phyloP scores from a whole-genome alignment of 2,888 invertebrate genomes.

The Cryptophagus acutangulus region DNA sequence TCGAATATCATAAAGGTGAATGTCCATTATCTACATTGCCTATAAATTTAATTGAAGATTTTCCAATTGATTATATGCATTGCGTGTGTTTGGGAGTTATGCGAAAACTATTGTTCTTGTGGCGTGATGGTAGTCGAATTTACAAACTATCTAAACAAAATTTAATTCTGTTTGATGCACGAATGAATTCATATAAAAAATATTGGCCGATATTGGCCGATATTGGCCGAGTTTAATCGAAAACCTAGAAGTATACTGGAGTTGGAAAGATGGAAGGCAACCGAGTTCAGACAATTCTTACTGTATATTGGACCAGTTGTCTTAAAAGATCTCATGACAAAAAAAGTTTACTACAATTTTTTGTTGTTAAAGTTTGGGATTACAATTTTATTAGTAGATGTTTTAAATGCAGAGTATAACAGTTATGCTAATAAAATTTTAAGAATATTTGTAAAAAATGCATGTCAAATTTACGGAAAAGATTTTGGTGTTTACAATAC shows the following conservation, averaged over 20 bases:
- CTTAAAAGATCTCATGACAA: conserved; percentile 17
- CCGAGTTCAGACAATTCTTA: conserved; percentile 27
- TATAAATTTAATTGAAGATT: conserved; percentile 19
- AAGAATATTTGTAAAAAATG: conserved; percentile 12
- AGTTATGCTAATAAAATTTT: conserved; percentile 20
- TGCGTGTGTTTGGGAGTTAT: conserved; percentile 25
- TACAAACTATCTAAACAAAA: conserved; percentile 15
- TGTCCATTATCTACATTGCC: conserved; percentile 17
- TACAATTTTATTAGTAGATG: conserved; percentile 18
- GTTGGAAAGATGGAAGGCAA: conserved; percentile 28
- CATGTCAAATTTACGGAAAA: conserved; percentile 15
- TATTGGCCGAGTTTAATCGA: conserved; percentile 27
- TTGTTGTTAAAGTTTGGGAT: conserved; percentile 23
- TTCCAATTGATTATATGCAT: conserved; percentile 29
- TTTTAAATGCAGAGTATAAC: conserved; percentile 19
- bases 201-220: too few relatives aligned
- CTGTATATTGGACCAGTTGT: conserved; percentile 24
- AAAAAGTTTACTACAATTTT: conserved; percentile 19
- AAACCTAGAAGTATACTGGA: conserved; percentile 26
- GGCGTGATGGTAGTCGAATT: conserved; percentile 22
- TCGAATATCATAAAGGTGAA: conserved; percentile 21
- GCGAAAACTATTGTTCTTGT: conserved; percentile 24
- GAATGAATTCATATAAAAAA: conserved; percentile 5
- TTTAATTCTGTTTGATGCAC: conserved; percentile 6
- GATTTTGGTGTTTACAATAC: conserved; percentile 16